Conservation (phyloP, 2,113 vertebrate species). For the Condylura cristata region DNA sequence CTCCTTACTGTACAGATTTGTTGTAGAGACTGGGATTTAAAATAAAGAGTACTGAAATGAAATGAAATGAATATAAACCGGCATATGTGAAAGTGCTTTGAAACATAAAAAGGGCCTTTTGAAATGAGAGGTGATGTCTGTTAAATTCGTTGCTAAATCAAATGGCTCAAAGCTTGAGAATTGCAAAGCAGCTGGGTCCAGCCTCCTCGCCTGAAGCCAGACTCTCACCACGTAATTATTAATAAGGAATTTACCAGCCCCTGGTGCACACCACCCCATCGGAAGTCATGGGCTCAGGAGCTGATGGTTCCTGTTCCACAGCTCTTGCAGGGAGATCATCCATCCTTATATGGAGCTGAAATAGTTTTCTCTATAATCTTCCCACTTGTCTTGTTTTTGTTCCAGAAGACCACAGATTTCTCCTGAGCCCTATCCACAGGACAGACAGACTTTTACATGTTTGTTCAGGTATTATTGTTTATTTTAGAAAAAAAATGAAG, state of each 20-base stretch:
- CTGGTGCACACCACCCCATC: background rate
- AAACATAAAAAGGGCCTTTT: constrained; percentile 57
- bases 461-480: background rate
- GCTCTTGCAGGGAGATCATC: background rate
- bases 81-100: constrained; percentile 56
- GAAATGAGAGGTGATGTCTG: constrained; percentile 44
- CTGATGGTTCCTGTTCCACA: background rate
- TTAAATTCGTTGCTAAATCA: constrained; percentile 51
- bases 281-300: background rate
- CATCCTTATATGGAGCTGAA: background rate
- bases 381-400: background rate
- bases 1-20: background rate
- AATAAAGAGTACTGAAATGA: background rate
- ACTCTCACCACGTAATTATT: background rate
- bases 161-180: constrained; percentile 32
- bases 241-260: background rate
- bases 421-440: background rate
- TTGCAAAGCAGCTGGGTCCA: background rate
- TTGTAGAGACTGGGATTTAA: background rate
- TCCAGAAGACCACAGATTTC: background rate
- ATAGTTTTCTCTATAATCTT: background rate
- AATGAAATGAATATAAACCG: constrained; percentile 39
- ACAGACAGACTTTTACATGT: background rate
- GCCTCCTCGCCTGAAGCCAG: background rate
- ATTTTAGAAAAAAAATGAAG: background rate